Percentiles rank a stretch among this genome's conserved stretches.
These are phyloP conservation scores for Adrianichthys oophorus DNA, from an alignment of 2,797 vertebrate genomes.

Conservation along the genomic window DNA sequence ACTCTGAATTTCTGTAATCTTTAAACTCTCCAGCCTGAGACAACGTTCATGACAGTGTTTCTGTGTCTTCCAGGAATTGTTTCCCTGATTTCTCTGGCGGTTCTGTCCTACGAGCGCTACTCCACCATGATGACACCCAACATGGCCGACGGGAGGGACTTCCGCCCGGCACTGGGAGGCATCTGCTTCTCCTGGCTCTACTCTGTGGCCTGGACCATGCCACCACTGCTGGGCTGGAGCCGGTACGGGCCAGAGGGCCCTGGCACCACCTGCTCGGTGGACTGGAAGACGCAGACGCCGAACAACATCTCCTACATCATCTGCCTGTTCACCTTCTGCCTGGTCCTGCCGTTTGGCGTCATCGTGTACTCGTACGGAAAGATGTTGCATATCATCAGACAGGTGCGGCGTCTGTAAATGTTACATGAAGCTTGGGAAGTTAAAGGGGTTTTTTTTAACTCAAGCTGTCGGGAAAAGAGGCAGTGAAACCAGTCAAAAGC, in stretches of 20 bases:
- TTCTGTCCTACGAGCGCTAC: slow-evolving; percentile 83
- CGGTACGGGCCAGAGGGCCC: slow-evolving; percentile 81
- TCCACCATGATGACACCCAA: slow-evolving; percentile 76
- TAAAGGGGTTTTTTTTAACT: neutral
- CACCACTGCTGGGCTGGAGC: slow-evolving; percentile 84
- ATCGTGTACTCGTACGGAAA: slow-evolving; percentile 82
- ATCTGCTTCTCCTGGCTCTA: slow-evolving; percentile 84
- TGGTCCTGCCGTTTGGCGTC: slow-evolving; percentile 79
- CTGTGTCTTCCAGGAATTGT: slow-evolving; percentile 71
- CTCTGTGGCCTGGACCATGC: slow-evolving; percentile 78
- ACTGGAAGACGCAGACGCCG: slow-evolving; percentile 79
- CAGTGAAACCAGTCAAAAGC: neutral
- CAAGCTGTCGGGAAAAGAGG: slow-evolving; percentile 2
- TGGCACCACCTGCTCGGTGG: slow-evolving; percentile 82
- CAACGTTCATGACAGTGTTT: no score
- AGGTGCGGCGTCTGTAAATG: slow-evolving; percentile 59
- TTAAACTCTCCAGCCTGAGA: no score
- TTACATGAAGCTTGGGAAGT: neutral
- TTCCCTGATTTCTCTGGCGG: slow-evolving; percentile 81
- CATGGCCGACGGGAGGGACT: slow-evolving; percentile 74
- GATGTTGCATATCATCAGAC: slow-evolving; percentile 77
- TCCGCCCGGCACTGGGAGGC: slow-evolving; percentile 70
- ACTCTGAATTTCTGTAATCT: no score
- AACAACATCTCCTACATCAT: slow-evolving; percentile 82
- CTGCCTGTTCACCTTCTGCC: slow-evolving; percentile 83